Percentiles rank a stretch among this genome's conserved stretches.
Evolutionary conservation across 2,797 vertebrate genomes (phyloP).

Genomic region (Chanos chanos): DNA sequence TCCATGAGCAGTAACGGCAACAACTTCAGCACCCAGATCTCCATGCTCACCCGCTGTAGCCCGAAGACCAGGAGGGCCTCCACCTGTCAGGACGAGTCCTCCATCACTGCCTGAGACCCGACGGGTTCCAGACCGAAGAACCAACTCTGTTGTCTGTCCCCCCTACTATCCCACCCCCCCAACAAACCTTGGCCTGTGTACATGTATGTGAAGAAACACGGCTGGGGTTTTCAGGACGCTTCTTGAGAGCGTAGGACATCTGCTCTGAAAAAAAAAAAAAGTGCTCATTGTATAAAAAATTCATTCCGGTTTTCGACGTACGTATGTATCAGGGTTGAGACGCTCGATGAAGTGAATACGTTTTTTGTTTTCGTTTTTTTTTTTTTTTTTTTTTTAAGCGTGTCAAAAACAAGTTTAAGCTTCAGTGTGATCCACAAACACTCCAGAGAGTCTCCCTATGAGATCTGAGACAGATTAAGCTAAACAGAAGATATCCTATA

Average conservation of each 20-base stretch:
- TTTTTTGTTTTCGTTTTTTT: too few relatives aligned
- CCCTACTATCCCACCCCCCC: too few relatives aligned
- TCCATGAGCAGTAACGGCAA: constrained; percentile 84
- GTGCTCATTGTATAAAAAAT: too few relatives aligned
- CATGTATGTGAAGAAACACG: too few relatives aligned
- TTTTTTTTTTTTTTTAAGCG: too few relatives aligned
- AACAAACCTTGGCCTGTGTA: too few relatives aligned
- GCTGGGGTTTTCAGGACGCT: too few relatives aligned
- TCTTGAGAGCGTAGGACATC: too few relatives aligned
- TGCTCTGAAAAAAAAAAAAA: too few relatives aligned
- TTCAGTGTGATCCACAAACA: constrained; percentile 10
- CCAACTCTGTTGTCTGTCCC: background rate
- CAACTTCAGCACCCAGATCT: constrained; percentile 95
- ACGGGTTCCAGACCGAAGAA: background rate
- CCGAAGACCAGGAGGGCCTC: constrained; percentile 79
- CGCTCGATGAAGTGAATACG: too few relatives aligned
- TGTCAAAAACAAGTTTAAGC: background rate
- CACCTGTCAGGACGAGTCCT: constrained; percentile 65
- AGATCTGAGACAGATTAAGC: background rate
- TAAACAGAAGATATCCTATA: background rate
- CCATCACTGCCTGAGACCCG: constrained; percentile 52
- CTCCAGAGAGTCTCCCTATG: constrained; percentile 8
- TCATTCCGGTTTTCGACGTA: too few relatives aligned
- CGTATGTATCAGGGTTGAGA: too few relatives aligned
- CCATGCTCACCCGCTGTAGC: constrained; percentile 90